Percentiles rank a stretch among this genome's conserved stretches.
Conservation (phyloP, 2,888 invertebrate species). For the Metopia argyrocephala region DNA sequence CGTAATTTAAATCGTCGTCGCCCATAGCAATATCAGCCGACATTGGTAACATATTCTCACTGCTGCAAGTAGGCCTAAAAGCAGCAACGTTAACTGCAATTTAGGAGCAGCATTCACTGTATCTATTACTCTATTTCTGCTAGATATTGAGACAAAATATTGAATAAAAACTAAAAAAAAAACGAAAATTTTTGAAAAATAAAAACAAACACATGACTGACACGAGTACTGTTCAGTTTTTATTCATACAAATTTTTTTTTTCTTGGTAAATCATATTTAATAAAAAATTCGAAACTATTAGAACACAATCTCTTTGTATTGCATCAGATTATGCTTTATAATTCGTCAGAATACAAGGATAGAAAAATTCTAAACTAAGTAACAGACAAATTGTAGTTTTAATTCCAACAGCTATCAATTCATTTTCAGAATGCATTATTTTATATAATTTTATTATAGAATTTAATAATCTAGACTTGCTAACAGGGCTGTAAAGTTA, state of each 20-base stretch:
- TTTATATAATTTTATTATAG: no score
- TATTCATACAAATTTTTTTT: not conserved
- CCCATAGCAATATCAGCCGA: slow-evolving; percentile 68
- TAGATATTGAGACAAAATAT: slow-evolving; percentile 25
- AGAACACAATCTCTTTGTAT: slow-evolving; percentile 3
- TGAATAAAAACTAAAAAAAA: slow-evolving; percentile 11
- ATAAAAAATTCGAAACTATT: not conserved
- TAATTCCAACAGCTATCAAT: no score
- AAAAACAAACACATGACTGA: not conserved
- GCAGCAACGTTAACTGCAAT: slow-evolving; percentile 41
- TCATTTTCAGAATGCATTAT: no score
- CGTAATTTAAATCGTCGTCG: slow-evolving; percentile 71
- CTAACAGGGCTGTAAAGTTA: no score
- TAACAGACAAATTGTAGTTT: no score
- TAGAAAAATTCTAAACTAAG: no score
- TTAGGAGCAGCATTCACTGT: slow-evolving; percentile 53
- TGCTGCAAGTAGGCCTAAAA: slow-evolving; percentile 66
- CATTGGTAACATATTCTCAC: slow-evolving; percentile 53
- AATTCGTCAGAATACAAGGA: not conserved
- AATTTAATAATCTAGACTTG: no score
- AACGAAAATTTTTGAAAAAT: no score
- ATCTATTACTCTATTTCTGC: slow-evolving; percentile 28
- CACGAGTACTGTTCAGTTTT: slow-evolving; percentile 40
- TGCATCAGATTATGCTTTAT: not conserved
- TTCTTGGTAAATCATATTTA: not conserved